Percentiles rank a stretch among this genome's conserved stretches.
phyloP scores from a whole-genome alignment of 2,888 invertebrate species.

The Epirrhoe alternata region DNA sequence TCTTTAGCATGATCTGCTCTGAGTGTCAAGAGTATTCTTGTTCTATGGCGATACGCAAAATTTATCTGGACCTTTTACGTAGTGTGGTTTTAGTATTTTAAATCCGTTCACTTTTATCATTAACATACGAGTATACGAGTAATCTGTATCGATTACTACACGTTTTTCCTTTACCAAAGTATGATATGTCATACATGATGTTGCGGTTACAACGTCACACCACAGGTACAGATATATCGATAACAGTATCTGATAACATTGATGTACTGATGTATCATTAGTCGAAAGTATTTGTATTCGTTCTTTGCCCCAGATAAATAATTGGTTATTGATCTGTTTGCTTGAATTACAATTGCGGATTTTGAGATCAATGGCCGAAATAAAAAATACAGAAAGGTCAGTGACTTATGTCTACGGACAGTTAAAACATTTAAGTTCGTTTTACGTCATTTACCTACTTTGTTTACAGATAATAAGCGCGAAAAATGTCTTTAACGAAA shows the following conservation, averaged over 20 bases:
- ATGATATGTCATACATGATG: conserved; percentile 48
- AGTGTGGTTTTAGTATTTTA: no score
- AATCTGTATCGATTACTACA: neutral
- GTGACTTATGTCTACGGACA: no score
- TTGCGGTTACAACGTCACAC: conserved; percentile 65
- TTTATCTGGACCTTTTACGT: no score
- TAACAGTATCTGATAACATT: conserved; percentile 71
- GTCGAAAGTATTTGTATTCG: conserved; percentile 72
- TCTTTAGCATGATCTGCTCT: no score
- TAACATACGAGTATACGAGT: no score
- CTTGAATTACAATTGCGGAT: conserved; percentile 20
- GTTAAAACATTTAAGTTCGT: no score
- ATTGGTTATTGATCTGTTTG: conserved; percentile 31
- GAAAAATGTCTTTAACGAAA: no score
- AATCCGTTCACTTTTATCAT: no score
- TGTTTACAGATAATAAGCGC: no score
- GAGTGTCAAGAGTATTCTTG: no score
- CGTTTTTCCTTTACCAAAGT: conserved; percentile 1
- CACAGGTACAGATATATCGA: conserved; percentile 37
- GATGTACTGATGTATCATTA: conserved; percentile 80
- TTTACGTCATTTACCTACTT: no score
- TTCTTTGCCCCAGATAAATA: conserved; percentile 42
- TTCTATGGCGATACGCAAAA: no score
- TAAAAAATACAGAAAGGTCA: neutral
- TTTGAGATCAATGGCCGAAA: conserved; percentile 19